Evolutionary conservation across 2,797 vertebrate genomes (phyloP), one percentile per base, ranked within the genome.

Genomic region (Dicrostonyx torquatus): DNA sequence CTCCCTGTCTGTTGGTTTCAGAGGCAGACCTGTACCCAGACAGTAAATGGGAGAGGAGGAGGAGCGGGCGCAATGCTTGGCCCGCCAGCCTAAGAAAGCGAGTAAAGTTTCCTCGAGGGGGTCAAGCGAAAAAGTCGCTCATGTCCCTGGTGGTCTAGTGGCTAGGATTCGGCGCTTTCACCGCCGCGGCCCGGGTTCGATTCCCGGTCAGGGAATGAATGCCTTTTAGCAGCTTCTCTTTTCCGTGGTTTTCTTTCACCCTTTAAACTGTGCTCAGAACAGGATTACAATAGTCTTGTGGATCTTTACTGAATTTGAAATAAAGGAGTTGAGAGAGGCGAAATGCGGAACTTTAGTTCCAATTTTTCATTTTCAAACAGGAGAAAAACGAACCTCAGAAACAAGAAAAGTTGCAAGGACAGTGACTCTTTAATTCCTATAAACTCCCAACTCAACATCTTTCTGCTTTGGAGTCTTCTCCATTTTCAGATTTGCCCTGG

Each of bases 111-210:
- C 12, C 24, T 26, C n/a, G 10, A 68, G 26, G 45, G 1, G 7
- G 13, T 9, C 43, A 66, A 26, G 0, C 1, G 1, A 0, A 0
- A 0, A 0, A 0, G 0, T 1, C 0, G 3, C 1, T 0, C 0
- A 6, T 2, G 0, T 96, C 96, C 91, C 91, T 89, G 95, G 93
- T 94, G 93, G 91, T 95, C 88, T 93, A 98, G 98, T 97, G 97
- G 97, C 94, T 97, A 97, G 97, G 96, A 97, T 97, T 97, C 87
- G 94, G 55, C 55, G 55, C 55, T 55, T 1, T 55, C 55, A 55
- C 55, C 55, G 55, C 97, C 94, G 95, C 95, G 96, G 96, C 88
- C 91, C 85, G 84, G 88, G 94, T 94, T 93, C 91, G 73, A 94
- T 93, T 94, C 93, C 94, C 79, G 93, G 96, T 70, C 96, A 96